These are phyloP conservation scores for Pitta sordida DNA, from an alignment of 2,113 vertebrate species.

Conservation along the genomic window DNA sequence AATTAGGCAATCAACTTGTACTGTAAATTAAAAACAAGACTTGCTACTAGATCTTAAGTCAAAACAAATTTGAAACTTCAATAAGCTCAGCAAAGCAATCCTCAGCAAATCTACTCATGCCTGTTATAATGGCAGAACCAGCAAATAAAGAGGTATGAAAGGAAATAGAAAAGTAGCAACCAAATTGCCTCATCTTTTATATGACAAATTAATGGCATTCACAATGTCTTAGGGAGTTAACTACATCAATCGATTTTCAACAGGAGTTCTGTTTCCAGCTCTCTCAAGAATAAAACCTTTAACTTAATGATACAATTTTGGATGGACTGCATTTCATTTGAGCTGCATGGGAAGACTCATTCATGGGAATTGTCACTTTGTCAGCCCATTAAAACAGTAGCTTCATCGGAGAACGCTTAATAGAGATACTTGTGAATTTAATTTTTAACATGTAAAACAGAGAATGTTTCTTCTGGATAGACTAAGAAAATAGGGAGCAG, in stretches of 20 bases:
- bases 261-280: not conserved
- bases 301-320: not conserved
- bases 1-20: slow-evolving; percentile 55
- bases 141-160: not conserved
- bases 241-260: not conserved
- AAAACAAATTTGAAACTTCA: slow-evolving; percentile 46
- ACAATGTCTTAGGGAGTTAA: not conserved
- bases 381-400: not conserved
- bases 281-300: not conserved
- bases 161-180: not conserved
- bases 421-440: not conserved
- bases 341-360: not conserved
- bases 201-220: slow-evolving; percentile 3
- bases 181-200: not conserved
- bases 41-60: slow-evolving; percentile 50
- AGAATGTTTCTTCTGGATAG: not conserved
- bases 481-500: not conserved
- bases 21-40: slow-evolving; percentile 60
- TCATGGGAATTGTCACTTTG: not conserved
- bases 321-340: not conserved
- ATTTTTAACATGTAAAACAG: not conserved
- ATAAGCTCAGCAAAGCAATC: slow-evolving; percentile 31
- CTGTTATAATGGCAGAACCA: not conserved
- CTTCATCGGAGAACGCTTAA: not conserved
- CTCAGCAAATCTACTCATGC: not conserved